Base-by-base conservation (phyloP, 2,113 vertebrate species). In the Antechinus flavipes region DNA sequence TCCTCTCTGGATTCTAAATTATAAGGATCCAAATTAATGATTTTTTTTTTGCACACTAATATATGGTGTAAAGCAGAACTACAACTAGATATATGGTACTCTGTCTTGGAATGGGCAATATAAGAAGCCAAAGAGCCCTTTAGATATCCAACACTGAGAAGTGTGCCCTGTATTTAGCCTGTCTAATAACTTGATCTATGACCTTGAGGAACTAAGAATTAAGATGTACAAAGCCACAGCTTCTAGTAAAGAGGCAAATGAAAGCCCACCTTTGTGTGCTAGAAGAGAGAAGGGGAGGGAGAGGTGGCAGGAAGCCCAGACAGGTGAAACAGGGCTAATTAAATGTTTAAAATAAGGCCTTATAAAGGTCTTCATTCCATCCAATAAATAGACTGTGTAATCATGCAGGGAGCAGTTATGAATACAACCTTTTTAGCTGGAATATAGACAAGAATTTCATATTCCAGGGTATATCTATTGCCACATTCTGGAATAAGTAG, bases 371-470 rank as follows among this genome's bases (percentile, higher is more conserved):
- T 46, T 90, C 46, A 90, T 94, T 95, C 91, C 56, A 96, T 89
- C 90, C 93, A 89, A 68, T 54, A 96, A 97, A 97, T 19, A 95
- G 30, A 95, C 10, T 46, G 94, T n/a, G 93, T 90, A 91, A 46
- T 94, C 93, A 61, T 16, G 91, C 56, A 76, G 47, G 50, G 92
- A 92, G 27, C n/a, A 91, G 61, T 84, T 84, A 90, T 54, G 91
- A 91, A 90, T 76, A 55, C 1, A 93, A 90, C 8, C 23, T 84
- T 90, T 47, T 47, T 53, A 94, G 96, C 92, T 9, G 93, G 95
- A 96, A 94, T 24, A 58, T 0, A 2, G 47, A 16, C 23, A 2
- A 92, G 92, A 94, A 50, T 7, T 95, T 91, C 54, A 30, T 8
- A 55, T 84, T 93, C 93, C 61, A 91, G 23, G 58, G 54, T 92